Evolutionary conservation across 2,888 invertebrate species (phyloP), one percentile per base, ranked within the genome.

Genomic region (Rapana venosa): DNA sequence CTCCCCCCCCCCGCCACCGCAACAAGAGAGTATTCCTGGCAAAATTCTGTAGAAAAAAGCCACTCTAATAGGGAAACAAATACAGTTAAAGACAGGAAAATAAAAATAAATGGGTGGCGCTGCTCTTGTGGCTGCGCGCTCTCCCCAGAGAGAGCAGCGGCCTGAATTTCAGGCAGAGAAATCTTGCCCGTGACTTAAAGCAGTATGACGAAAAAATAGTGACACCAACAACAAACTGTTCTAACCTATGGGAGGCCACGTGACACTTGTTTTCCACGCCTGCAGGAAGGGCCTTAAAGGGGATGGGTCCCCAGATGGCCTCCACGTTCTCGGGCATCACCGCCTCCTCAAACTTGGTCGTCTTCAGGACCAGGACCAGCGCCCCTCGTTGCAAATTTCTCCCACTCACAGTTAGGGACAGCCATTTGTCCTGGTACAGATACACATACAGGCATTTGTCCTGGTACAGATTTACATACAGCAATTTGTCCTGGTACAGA

Each of bases 251-350:
- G 74, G 95, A 94, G 5, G 96, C 96, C 8, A 95, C 96, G 61
- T 94, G 93, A 91, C 96, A 96, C 30, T 91, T 94, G 91, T 95
- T 96, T 26, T 94, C 93, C 8, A 93, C 92, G 13, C 94, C 95
- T 30, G 92, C 91, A 20, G 96, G 95, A 70, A 96, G 93, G 35
- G 92, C 91, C 17, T 94, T 93, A 30, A 96, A 93, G 17, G 94
- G 94, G 11, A 96, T 94, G 22, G 96, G 96, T 70, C 96, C 96
- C 96, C 96, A 96, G 85, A 96, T 91, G 88, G 93, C 93, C 88
- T 95, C 94, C 17, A 94, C 92, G n/a, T 94, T 92, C 84, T 95
- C 95, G 26, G 96, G 96, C 94, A 95, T 96, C 91, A 93, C 95
- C 93, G 93, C 96, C 91, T 93, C 95, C 94, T 93, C 95, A 94